Percentiles rank a stretch among this genome's conserved stretches.
phyloP scores from a whole-genome alignment of 2,888 invertebrate species.

The Mesochorus sp. region DNA sequence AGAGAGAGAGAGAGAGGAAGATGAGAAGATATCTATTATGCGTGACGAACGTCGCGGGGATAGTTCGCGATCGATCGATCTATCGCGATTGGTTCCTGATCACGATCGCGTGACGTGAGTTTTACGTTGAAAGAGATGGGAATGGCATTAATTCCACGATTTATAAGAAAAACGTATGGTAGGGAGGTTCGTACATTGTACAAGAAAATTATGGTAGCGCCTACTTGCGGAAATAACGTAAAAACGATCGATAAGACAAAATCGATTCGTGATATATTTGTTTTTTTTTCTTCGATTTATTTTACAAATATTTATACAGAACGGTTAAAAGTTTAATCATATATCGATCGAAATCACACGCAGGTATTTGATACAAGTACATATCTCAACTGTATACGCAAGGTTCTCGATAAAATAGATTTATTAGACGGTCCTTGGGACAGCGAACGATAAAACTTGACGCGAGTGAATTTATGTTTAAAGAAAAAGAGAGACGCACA shows the following conservation, averaged over 20 bases:
- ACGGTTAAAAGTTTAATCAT: background rate
- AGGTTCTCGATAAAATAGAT: conserved; percentile 36
- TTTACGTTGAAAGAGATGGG: background rate
- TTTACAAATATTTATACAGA: background rate
- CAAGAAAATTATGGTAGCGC: too few relatives aligned
- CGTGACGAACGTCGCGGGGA: conserved; percentile 56
- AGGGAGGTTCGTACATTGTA: too few relatives aligned
- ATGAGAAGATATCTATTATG: conserved; percentile 52
- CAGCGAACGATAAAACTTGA: conserved; percentile 40
- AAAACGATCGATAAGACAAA: background rate
- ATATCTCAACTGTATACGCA: background rate
- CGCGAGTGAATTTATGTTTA: conserved; percentile 39
- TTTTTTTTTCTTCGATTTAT: background rate
- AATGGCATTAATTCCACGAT: conserved; percentile 27
- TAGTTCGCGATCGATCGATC: conserved; percentile 41
- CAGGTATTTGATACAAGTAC: background rate
- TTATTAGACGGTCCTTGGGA: conserved; percentile 43
- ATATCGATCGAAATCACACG: background rate
- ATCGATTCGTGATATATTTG: background rate
- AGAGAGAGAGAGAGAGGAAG: conserved; percentile 10
- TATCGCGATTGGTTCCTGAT: conserved; percentile 52
- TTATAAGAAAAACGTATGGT: background rate
- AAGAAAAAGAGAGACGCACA: conserved; percentile 3
- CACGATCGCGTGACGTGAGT: conserved; percentile 26
- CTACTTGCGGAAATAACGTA: too few relatives aligned